Conservation (phyloP, 2,113 vertebrate genomes). For the Campylomormyrus numenius region DNA sequence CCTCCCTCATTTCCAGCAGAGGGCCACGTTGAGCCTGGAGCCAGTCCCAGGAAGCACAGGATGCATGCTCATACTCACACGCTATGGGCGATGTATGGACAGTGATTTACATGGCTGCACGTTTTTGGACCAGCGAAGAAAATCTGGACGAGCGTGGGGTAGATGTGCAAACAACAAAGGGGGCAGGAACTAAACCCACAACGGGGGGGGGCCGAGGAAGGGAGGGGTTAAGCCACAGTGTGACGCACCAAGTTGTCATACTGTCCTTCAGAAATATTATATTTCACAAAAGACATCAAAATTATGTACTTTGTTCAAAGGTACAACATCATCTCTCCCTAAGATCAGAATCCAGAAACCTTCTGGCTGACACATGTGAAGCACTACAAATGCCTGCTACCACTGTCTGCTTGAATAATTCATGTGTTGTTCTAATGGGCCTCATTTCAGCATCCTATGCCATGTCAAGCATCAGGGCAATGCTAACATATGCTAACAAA, state of each 20-base stretch:
- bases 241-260: neutral
- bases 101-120: neutral
- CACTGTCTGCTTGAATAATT: neutral
- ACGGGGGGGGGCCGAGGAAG: too few species aligned
- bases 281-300: neutral
- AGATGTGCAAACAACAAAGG: neutral
- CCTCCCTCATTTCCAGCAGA: neutral
- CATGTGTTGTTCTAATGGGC: neutral
- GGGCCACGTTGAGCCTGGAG: neutral
- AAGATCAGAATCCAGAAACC: neutral
- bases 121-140: neutral
- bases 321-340: neutral
- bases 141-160: neutral
- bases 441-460: neutral
- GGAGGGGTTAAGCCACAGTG: neutral
- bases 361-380: neutral
- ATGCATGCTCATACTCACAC: neutral
- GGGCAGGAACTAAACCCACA: neutral
- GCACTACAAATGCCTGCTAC: neutral
- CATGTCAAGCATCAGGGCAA: neutral
- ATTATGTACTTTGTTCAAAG: neutral
- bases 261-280: neutral
- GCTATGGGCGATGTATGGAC: neutral
- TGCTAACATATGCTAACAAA: neutral
- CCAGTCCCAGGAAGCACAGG: neutral